Base-by-base conservation (phyloP, 2,888 invertebrate genomes). In the Zootermopsis nevadensis region DNA sequence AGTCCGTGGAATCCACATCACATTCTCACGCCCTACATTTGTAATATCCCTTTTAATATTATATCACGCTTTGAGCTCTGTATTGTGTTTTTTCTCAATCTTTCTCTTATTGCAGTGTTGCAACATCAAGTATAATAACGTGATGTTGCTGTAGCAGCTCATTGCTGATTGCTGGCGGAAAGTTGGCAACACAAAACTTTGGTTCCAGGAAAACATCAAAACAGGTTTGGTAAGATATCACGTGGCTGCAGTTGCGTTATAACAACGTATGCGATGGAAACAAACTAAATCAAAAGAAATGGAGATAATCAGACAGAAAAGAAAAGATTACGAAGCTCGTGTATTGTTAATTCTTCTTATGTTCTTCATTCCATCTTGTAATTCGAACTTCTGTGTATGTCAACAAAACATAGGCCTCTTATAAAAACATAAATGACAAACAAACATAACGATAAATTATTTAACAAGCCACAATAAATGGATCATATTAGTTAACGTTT, bases 161-260 rank as follows among this genome's bases (percentile, higher is more conserved):
- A 19, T 15, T 1, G 19, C 19, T 1, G 60, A 2, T 60, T 27
- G 60, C 27, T 27, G n/a, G 27, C 27, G 8, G 8, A 60, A 27
- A 27, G 60, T n/a, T 12, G 60, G 27, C 60, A 60, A 60, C n/a
- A 60, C 2, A 27, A n/a, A 60, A 27, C 60, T 27, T 27, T 42
- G 24, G 22, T 33, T 15, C 35, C 8, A 74, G 1, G 79, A 35
- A 66, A 66, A 66, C 35, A 22, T 27, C 12, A 1, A 79, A 79
- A 79, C 79, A 79, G 79, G 79, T 79, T 79, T 79, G 79, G 79
- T 79, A 30, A n/a, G 60, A 66, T 79, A 55, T 79, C 79, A 79
- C 33, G 24, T 66, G 24, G 15, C 38, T 60, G n/a, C 66, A 60
- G 35, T 33, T 79, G 35, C 35, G 27, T 35, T 33, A 2, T n/a